Base-by-base conservation (phyloP, 2,797 vertebrate species). In the Chelon auratus region DNA sequence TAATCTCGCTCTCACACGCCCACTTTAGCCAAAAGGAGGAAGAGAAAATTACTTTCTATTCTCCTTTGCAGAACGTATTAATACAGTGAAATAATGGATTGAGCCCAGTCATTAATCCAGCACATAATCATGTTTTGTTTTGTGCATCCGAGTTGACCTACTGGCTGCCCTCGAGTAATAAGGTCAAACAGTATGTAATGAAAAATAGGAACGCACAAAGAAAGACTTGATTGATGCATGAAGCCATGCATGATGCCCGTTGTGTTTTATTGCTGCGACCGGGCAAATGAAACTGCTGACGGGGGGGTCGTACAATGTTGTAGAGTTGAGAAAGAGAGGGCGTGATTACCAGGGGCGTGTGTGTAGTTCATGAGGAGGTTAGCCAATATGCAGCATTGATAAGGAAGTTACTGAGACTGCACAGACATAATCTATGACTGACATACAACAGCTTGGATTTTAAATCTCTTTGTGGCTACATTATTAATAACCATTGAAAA, bases 1-100 rank as follows among this genome's bases (percentile, higher is more conserved):
- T 81, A 82, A 89, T 84, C 82, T 84, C 61, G 36, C 53, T 57
- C 22, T 72, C 62, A 36, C 68, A 71, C 70, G 69, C 69, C 63
- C 60, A 51, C 47, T 77, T 68, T 42, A 76, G 56, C 63, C 57
- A 36, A 51, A 22, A 50, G 56, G 61, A 78, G 55, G 14, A 63
- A 45, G 36, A 33, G 53, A 62, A 81, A 79, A 78, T 75, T 2
- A 65, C 65, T 62, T 74, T 79, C 51, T 59, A n/a, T 58, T 72
- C 52, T 75, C 36, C n/a, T 71, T 45, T 14, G 60, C 18, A 61
- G 36, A 48, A 50, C 15, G 14, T 20, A 74, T 76, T 77, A 81
- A 69, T 75, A 75, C 15, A 57, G 68, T 48, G 12, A 77, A 75
- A 83, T 79, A 83, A 79, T 80, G 59, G 39, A 65, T 48, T 33